A percentile compares a stretch with the other conserved stretches of the same genome.
Evolutionary conservation across 2,797 vertebrate species (phyloP).

Genomic region (Nyctalus aviator): DNA sequence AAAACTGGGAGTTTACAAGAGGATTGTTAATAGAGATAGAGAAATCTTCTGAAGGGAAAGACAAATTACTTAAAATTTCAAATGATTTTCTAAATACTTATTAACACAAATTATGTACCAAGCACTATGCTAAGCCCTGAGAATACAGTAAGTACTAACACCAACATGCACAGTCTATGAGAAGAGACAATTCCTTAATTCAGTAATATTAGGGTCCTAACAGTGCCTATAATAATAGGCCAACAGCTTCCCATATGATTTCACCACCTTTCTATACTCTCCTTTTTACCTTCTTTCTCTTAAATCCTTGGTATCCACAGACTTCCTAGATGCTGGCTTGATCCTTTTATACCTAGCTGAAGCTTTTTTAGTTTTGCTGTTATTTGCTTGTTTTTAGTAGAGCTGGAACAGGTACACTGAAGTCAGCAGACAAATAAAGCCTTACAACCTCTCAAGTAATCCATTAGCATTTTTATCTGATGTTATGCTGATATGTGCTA

Average conservation of each 20-base stretch:
- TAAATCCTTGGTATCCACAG: slow-evolving; percentile 18
- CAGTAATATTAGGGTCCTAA: not conserved
- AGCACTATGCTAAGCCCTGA: not conserved
- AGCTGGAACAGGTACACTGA: not conserved
- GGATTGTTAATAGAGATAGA: not conserved
- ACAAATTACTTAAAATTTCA: slow-evolving; percentile 20
- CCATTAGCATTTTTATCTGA: slow-evolving; percentile 25
- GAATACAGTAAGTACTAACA: not conserved
- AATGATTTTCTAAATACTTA: slow-evolving; percentile 13
- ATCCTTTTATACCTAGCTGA: not conserved
- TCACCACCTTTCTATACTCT: not conserved
- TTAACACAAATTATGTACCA: not conserved
- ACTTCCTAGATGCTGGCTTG: not conserved
- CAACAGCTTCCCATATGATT: not conserved
- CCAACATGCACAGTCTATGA: not conserved
- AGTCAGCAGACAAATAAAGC: not conserved
- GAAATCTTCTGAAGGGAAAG: slow-evolving; percentile 3
- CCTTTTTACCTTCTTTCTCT: slow-evolving; percentile 4
- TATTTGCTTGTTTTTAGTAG: not conserved
- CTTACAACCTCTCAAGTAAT: not conserved
- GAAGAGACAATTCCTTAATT: not conserved
- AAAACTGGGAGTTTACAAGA: not conserved
- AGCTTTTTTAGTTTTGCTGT: not conserved
- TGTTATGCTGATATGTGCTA: slow-evolving; percentile 4
- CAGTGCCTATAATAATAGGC: not conserved